Base-by-base conservation (phyloP, 2,888 invertebrate species). In the Pedicia rivosa region DNA sequence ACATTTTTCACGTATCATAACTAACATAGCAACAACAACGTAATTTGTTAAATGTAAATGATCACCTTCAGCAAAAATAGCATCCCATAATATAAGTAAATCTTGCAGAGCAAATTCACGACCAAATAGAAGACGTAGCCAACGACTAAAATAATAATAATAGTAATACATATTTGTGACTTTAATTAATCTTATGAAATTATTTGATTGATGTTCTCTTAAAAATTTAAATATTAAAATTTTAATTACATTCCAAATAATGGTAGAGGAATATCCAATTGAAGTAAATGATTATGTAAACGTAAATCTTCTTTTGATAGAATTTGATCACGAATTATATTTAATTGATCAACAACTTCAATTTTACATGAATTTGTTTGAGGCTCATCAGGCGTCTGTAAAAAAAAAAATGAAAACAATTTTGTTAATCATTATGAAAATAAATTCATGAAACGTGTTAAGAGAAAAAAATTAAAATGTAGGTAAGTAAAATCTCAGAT, bases 101-200 rank as follows among this genome's bases (percentile, higher is more conserved):
- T 86, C 84, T 35, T 75, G 66, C 40, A 86, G 68, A 3, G 79
- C 71, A 58, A 86, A 86, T 59, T 87, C 87, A 3, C 87, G 67
- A 0, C 86, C 86, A 60, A 87, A 88, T 12, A 87, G 59, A 38
- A 88, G 59, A 5, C 86, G 69, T 20, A 87, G 62, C 87, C 87
- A 87, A 2, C 86, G 81, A 42, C 84, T 86, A 50, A 1, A 51
- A 55, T 28, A 28, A 8, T 24, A 27, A 36, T 10, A 15, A 5
- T 24, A 24, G n/a, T 24, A 5, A 24, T 8, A 35, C n/a, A 25
- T 26, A 10, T 10, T 7, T n/a, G n/a, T n/a, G n/a, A n/a, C n/a
- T n/a, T n/a, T n/a, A n/a, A n/a, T n/a, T n/a, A n/a, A n/a, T n/a
- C n/a, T n/a, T n/a, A n/a, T n/a, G n/a, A 34, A 25, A 30, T 20